Percentiles rank a stretch among this genome's conserved stretches.
Conservation (phyloP, 2,113 vertebrate genomes). For the Microcebus ravelobensis region DNA sequence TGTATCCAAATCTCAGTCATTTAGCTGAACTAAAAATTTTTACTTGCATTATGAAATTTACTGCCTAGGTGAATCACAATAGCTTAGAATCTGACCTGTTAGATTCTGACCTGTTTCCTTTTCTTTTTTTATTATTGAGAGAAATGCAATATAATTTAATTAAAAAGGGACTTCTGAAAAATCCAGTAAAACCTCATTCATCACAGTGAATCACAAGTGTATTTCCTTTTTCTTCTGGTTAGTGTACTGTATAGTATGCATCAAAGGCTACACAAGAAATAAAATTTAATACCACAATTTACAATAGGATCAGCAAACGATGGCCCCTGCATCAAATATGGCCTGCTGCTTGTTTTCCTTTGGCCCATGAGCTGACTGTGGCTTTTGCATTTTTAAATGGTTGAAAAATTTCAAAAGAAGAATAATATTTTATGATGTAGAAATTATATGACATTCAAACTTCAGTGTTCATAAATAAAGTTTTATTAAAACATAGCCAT, state of each 20-base stretch:
- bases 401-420: neutral
- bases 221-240: neutral
- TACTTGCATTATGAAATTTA: neutral
- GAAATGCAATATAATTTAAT: neutral
- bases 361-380: neutral
- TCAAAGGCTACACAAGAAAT: neutral
- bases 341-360: neutral
- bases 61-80: neutral
- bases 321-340: neutral
- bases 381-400: neutral
- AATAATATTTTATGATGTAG: neutral
- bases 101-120: neutral
- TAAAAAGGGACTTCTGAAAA: neutral
- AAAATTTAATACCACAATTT: neutral
- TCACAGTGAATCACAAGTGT: neutral
- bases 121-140: neutral
- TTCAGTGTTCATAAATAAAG: neutral
- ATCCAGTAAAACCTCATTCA: neutral
- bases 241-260: neutral
- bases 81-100: neutral
- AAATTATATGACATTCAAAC: neutral
- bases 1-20: neutral
- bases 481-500: neutral
- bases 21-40: conserved; percentile 23
- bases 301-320: neutral